Conservation (phyloP, 2,888 invertebrate species). For the Heteropelma amictum region DNA sequence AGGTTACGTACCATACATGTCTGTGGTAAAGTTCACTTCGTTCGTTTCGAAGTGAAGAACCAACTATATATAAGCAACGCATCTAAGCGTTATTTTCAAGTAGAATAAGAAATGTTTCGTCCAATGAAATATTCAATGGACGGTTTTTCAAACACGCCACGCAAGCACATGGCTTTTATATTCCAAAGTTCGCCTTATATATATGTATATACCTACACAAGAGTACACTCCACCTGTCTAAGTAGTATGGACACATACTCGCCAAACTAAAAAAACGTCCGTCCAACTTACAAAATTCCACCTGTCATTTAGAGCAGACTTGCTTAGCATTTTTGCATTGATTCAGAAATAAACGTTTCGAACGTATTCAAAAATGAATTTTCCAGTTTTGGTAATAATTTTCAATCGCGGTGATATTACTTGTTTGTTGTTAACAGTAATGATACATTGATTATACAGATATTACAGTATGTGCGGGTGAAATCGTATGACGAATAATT, state of each 20-base stretch:
- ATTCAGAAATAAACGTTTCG: too few relatives aligned
- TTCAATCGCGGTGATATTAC: too few relatives aligned
- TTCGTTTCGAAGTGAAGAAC: conserved; percentile 52
- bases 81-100: conserved; percentile 36
- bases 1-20: conserved; percentile 24
- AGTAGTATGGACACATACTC: neutral
- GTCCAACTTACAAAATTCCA: too few relatives aligned
- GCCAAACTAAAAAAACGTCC: neutral
- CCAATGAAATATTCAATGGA: conserved; percentile 64
- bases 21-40: conserved; percentile 16
- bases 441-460: too few relatives aligned
- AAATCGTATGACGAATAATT: too few relatives aligned
- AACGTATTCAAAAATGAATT: too few relatives aligned
- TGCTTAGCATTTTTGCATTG: too few relatives aligned
- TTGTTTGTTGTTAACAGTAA: too few relatives aligned
- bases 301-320: too few relatives aligned
- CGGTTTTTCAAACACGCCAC: conserved; percentile 57
- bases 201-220: conserved; percentile 23
- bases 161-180: conserved; percentile 32
- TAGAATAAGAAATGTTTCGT: conserved; percentile 49
- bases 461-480: too few relatives aligned
- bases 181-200: conserved; percentile 34
- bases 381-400: too few relatives aligned
- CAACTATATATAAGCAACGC: conserved; percentile 41
- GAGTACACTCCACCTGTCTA: neutral